These are phyloP conservation scores for Pygoscelis antarcticus DNA, from an alignment of 2,113 vertebrate genomes.

Conservation along the genomic window DNA sequence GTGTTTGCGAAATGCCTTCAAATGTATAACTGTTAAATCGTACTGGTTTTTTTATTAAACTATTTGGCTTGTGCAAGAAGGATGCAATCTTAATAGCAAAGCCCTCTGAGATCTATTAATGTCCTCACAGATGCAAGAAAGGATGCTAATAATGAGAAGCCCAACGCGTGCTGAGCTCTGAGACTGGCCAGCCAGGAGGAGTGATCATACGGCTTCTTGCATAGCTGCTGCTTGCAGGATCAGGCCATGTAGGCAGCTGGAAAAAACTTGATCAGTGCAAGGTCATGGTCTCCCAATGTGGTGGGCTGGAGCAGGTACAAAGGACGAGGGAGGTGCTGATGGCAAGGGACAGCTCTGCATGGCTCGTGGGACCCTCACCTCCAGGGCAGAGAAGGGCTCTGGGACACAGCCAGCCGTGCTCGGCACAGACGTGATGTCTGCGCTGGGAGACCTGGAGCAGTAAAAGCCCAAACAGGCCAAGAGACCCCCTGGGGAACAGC, in stretches of 20 bases:
- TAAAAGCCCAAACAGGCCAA: neutral
- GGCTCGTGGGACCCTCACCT: neutral
- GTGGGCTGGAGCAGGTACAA: neutral
- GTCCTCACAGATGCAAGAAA: neutral
- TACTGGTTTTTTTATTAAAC: neutral
- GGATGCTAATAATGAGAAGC: neutral
- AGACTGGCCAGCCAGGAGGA: neutral
- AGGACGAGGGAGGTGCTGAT: neutral
- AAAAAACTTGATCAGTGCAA: neutral
- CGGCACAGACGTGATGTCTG: accelerated
- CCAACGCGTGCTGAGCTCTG: neutral
- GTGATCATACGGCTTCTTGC: neutral
- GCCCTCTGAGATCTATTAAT: neutral
- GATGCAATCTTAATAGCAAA: neutral
- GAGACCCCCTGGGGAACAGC: neutral
- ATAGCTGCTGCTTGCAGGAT: neutral
- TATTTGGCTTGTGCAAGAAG: neutral
- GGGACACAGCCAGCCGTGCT: accelerated
- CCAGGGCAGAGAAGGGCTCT: neutral
- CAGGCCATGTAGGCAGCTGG: neutral
- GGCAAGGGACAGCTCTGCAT: neutral
- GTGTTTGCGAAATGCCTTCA: neutral
- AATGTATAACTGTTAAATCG: neutral
- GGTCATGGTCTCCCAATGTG: neutral
- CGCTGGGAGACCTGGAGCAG: neutral